Evolutionary conservation across 2,888 invertebrate genomes (phyloP).

Genomic region (Ophraella communa): DNA sequence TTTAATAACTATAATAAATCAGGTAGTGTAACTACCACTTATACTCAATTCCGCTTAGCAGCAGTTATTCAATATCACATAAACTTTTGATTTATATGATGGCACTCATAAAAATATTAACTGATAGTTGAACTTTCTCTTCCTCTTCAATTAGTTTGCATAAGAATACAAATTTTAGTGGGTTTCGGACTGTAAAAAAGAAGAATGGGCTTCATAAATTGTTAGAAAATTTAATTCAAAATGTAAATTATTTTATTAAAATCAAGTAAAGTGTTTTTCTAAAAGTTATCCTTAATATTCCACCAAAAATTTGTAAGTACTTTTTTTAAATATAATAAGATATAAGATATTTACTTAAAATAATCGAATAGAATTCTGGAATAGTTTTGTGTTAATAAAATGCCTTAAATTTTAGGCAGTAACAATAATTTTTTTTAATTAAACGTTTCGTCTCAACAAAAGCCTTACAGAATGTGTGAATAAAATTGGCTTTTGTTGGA

Average conservation of each 20-base stretch:
- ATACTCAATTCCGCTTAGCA: constrained; percentile 3
- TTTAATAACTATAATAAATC: constrained; percentile 17
- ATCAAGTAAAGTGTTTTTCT: background rate
- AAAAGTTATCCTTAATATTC: background rate
- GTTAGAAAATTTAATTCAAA: constrained; percentile 9
- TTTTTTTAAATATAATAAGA: no score
- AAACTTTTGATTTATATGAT: constrained; percentile 28
- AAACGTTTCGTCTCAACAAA: no score
- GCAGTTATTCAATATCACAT: constrained; percentile 26
- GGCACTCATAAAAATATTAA: constrained; percentile 23
- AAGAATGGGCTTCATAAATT: constrained; percentile 12
- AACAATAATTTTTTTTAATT: no score
- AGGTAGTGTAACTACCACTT: constrained; percentile 11
- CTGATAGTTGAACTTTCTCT: constrained; percentile 7
- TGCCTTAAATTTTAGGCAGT: no score
- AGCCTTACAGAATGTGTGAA: background rate
- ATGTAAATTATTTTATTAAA: constrained; percentile 13
- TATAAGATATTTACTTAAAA: no score
- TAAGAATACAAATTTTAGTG: background rate
- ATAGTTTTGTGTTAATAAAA: no score
- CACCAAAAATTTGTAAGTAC: background rate
- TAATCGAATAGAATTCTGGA: no score
- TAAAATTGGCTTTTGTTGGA: background rate
- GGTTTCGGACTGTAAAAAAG: constrained; percentile 1
- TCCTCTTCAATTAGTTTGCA: constrained; percentile 10